Conservation (phyloP, 1,140 invertebrate genomes). For the Psix sp. region DNA sequence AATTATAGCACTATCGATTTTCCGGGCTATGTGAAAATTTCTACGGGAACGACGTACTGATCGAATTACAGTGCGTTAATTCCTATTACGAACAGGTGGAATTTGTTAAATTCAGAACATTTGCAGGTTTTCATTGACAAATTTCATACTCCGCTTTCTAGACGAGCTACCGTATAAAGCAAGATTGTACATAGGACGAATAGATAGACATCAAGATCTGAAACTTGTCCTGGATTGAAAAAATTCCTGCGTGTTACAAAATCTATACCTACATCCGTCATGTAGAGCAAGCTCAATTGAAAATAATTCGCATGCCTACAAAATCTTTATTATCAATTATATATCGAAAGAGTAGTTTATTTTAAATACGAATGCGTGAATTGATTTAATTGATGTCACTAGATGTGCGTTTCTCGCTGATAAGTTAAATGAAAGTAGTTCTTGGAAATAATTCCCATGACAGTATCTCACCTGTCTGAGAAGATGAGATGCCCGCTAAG, state of each 20-base stretch:
- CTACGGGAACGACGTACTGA: slow-evolving; percentile 7
- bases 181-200: neutral
- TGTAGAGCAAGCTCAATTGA: slow-evolving; percentile 3
- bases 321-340: neutral
- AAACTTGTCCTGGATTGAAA: slow-evolving; percentile 2
- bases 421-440: too few species aligned
- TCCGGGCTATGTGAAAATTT: slow-evolving; percentile 6
- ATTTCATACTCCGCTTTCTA: slow-evolving; percentile 35
- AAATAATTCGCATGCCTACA: slow-evolving; percentile 6
- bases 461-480: slow-evolving; percentile 66
- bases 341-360: too few species aligned
- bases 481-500: slow-evolving; percentile 62
- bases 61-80: slow-evolving; percentile 3
- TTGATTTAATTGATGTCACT: neutral
- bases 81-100: neutral
- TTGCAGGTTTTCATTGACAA: slow-evolving; percentile 25
- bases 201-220: neutral
- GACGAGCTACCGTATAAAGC: slow-evolving; percentile 37
- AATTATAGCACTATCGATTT: neutral
- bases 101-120: slow-evolving; percentile 8
- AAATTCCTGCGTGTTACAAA: neutral
- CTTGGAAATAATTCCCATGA: neutral
- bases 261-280: slow-evolving; percentile 2
- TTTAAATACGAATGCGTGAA: neutral
- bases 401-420: too few species aligned